Base-by-base conservation (phyloP, 2,113 vertebrate genomes). In the Lepus americanus region DNA sequence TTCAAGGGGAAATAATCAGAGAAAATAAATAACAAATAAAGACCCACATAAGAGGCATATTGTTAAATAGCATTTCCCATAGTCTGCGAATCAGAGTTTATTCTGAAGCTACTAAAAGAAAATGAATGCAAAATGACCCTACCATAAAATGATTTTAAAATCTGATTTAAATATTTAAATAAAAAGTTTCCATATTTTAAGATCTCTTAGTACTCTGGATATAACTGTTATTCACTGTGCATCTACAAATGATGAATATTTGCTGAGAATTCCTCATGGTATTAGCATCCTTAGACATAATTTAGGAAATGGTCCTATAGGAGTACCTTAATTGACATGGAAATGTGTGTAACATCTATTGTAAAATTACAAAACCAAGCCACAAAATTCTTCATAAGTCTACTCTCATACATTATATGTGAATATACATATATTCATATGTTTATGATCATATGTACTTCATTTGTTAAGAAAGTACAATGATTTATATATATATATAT, bases 1-100 rank as follows among this genome's bases (percentile, higher is more conserved):
- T 49, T 77, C 16, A 86, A 87, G 59, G 29, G 33, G 25, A 91
- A 92, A 83, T 53, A 72, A 92, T 33, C n/a, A 78, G 44, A 92
- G 16, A 72, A 88, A 92, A 78, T 27, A 87, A 88, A 88, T 55
- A 17, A 33, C 29, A 72, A 44, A 29, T 5, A 7, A 79, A 82
- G 6, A 29, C 20, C 49, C 44, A 27, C 29, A 44, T 66, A 72
- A 78, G 2, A 31, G 12, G 4, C 13, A 79, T 59, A 22, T 49
- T 33, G 17, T 67, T 77, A 53, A 82, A 27, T 61, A 59, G 49
- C 5, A 39, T 70, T 88, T 95, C 53, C 23, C 9, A 70, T 82
- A 82, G 14, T 39, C 16, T 20, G 6, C 39, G 22, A 14, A 23
- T 91, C 36, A 83, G 20, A 77, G 83, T 84, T 76, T 74, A 87